Evolutionary conservation across 64 coral and sea anemone species (phyloP), one percentile per base, ranked within the genome.

Genomic region (Stichodactyla helianthus): DNA sequence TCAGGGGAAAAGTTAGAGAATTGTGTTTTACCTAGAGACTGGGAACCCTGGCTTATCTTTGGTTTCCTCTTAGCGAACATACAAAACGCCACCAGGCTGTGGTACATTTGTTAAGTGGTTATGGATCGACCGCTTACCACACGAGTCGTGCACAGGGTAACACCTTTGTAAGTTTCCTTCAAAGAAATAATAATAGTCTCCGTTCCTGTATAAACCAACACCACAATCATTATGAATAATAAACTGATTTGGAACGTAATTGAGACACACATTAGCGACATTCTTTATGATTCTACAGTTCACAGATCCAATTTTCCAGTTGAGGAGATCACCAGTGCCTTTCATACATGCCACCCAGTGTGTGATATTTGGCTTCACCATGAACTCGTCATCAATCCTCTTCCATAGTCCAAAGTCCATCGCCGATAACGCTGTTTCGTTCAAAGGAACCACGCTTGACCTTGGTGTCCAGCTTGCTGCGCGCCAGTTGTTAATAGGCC

Each of bases 271-370:
- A 1, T 59, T 1, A 12, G 82, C 19, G 11, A 86, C 27, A 12
- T 60, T 55, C 28, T 79, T 79, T 11, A 86, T 77, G 53, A 79
- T 17, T 50, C 54, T 59, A 20, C 92, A 93, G 56, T 50, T 86
- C 51, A 95, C 5, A 11, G 50, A 81, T 17, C 88, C 92, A 15
- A n/a, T 22, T 55, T 83, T 78, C 93, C 90, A 95, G 79, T 89
- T 79, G 20, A 89, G 86, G 51, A 95, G 56, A 83, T 86, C 89
- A 10, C 93, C 93, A 13, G 61, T 89, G 77, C 87, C 87, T 16
- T 83, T 82, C 50, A 53, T 10, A 77, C 93, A 95, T 2, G 84
- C 27, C 62, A 95, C 27, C 93, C 93, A 95, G 60, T 95, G 90
- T 54, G 87, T 89, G 17, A 83, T 61, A 51, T 92, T 95, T 0